Conservation (phyloP, 2,797 vertebrate genomes). For the Xiphorhynchus erythropygius region DNA sequence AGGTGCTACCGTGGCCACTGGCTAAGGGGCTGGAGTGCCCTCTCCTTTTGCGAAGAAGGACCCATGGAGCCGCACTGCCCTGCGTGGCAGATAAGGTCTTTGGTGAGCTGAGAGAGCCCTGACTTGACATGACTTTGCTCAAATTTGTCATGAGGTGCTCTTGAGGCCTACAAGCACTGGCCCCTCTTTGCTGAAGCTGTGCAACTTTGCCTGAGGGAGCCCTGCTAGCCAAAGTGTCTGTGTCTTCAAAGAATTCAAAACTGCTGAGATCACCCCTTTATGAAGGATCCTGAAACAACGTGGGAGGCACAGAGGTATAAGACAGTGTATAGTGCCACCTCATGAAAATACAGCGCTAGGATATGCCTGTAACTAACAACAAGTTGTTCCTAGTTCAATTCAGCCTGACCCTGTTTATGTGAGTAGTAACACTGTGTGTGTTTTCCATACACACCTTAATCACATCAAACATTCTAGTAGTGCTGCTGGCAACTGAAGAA, state of each 20-base stretch:
- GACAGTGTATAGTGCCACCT: slow-evolving; percentile 73
- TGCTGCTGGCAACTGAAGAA: background rate
- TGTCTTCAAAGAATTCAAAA: slow-evolving; percentile 83
- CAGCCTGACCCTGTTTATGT: background rate
- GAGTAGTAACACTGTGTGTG: background rate
- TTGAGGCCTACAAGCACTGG: slow-evolving; percentile 68
- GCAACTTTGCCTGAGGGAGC: slow-evolving; percentile 71
- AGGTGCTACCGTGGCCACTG: slow-evolving; percentile 73
- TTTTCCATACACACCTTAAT: background rate
- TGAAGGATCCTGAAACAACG: slow-evolving; percentile 89
- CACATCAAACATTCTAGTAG: background rate
- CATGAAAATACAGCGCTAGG: slow-evolving; percentile 66
- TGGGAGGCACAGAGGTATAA: slow-evolving; percentile 82
- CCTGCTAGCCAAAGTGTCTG: slow-evolving; percentile 76
- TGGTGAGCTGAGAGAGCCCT: slow-evolving; percentile 73
- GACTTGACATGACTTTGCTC: slow-evolving; percentile 68
- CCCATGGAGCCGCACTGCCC: slow-evolving; percentile 71
- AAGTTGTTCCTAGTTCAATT: background rate
- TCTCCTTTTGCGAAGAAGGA: slow-evolving; percentile 78
- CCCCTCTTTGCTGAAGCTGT: slow-evolving; percentile 75
- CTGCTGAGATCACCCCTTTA: slow-evolving; percentile 84
- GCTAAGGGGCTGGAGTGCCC: slow-evolving; percentile 74
- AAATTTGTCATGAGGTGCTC: slow-evolving; percentile 73
- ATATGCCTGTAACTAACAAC: slow-evolving; percentile 8
- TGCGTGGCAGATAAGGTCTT: slow-evolving; percentile 77